Evolutionary conservation across 2,797 vertebrate genomes (phyloP).

Genomic region (Megaceryle alcyon): DNA sequence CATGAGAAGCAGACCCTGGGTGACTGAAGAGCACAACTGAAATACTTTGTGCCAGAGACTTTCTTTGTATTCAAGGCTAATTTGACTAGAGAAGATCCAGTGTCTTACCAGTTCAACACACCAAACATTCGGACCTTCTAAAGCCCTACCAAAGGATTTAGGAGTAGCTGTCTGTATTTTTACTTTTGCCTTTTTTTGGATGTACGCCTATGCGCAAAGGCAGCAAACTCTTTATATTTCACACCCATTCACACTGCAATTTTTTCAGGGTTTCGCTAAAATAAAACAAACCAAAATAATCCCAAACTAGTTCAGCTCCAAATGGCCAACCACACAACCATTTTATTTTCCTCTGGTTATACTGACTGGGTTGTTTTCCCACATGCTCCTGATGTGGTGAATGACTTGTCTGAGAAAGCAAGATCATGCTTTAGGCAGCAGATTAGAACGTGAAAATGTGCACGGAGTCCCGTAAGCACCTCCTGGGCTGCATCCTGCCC

Average conservation of each 20-base stretch:
- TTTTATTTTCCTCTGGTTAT: constrained; percentile 18
- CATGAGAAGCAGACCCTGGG: background rate
- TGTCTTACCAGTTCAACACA: constrained; percentile 34
- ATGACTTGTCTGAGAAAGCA: constrained; percentile 74
- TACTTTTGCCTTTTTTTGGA: constrained; percentile 27
- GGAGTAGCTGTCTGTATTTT: constrained; percentile 20
- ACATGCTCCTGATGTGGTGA: constrained; percentile 57
- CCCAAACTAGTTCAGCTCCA: constrained; percentile 55
- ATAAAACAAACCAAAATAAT: background rate
- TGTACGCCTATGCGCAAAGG: constrained; percentile 1
- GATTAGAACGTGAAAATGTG: constrained; percentile 67
- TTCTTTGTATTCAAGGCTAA: background rate
- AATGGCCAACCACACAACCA: constrained; percentile 45
- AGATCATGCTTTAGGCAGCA: constrained; percentile 67
- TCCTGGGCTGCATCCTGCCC: background rate
- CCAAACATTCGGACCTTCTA: constrained; percentile 32
- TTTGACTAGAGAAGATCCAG: background rate
- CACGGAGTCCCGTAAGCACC: constrained; percentile 42
- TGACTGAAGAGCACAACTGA: background rate
- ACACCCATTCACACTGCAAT: constrained; percentile 2
- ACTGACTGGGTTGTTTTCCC: constrained; percentile 68
- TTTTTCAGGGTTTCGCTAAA: constrained; percentile 47
- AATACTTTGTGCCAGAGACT: constrained; percentile 9
- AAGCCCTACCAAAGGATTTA: constrained; percentile 4
- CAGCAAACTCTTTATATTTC: constrained; percentile 23